A percentile compares a stretch with the other conserved stretches of the same genome.
These are phyloP conservation scores for Tylochromis polylepis DNA, from an alignment of 2,113 vertebrate genomes.

Conservation along the genomic window DNA sequence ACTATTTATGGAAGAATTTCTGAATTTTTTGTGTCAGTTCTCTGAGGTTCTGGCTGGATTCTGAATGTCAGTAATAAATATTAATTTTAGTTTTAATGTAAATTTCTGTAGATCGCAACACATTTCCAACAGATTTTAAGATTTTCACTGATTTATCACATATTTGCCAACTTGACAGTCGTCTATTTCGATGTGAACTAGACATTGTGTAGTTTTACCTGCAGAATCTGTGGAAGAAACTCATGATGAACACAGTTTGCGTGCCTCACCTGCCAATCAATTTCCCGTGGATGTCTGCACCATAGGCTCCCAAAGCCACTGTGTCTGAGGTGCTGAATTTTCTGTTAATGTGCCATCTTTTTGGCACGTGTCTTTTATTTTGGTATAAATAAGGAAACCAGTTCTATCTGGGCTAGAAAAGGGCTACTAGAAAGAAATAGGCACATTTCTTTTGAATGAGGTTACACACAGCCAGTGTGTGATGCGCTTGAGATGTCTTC, in stretches of 20 bases:
- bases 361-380: not conserved
- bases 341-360: not conserved
- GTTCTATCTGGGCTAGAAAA: not conserved
- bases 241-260: not conserved
- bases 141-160: no score
- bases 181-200: not conserved
- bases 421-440: not conserved
- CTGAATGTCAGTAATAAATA: not conserved
- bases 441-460: not conserved
- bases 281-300: not conserved
- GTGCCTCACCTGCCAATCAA: not conserved
- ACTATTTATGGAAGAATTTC: not conserved
- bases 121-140: no score
- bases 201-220: not conserved
- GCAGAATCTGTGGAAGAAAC: not conserved
- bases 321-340: not conserved
- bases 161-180: no score
- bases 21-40: accelerated
- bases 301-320: not conserved
- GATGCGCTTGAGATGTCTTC: not conserved
- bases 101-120: no score
- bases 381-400: not conserved
- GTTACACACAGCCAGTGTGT: not conserved
- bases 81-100: no score
- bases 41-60: not conserved